These are phyloP conservation scores for Bryconaethiops microstoma DNA, from an alignment of 2,797 vertebrate genomes.

Conservation along the genomic window DNA sequence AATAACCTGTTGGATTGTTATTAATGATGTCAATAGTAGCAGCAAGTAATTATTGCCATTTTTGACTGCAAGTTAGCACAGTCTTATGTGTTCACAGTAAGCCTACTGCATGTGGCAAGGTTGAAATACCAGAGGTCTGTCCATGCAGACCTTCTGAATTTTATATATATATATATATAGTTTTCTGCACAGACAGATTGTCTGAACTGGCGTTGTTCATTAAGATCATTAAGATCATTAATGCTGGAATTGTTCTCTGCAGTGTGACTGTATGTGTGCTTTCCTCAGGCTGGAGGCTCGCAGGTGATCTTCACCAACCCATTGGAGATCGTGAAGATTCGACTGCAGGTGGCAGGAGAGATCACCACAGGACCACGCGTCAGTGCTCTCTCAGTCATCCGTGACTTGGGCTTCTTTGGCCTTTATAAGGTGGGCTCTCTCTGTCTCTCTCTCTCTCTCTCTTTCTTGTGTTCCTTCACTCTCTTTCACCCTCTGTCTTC, in stretches of 20 bases:
- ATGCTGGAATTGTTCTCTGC: not conserved
- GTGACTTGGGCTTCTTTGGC: conserved; percentile 86
- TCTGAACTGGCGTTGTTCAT: not conserved
- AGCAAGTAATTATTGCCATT: not conserved
- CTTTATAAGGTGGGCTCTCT: conserved; percentile 83
- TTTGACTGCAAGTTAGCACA: not conserved
- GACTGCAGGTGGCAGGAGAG: conserved; percentile 90
- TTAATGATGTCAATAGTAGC: not conserved
- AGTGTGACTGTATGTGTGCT: too few relatives aligned
- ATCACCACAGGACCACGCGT: conserved; percentile 88
- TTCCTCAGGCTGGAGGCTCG: conserved; percentile 69
- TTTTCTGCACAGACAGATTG: too few relatives aligned
- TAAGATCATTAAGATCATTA: not conserved
- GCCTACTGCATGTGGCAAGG: not conserved
- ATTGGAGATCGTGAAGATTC: conserved; percentile 92
- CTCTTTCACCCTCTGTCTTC: not conserved
- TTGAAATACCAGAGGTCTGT: not conserved
- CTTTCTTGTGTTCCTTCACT: too few relatives aligned
- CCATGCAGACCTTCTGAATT: too few relatives aligned
- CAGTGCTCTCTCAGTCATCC: conserved; percentile 84
- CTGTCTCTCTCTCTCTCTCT: not conserved
- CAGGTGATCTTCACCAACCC: conserved; percentile 93
- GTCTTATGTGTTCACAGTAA: not conserved
- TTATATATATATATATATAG: too few relatives aligned
- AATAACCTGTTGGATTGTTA: not conserved